Base-by-base conservation (phyloP, 1,140 invertebrate species). In the Ips typographus region DNA sequence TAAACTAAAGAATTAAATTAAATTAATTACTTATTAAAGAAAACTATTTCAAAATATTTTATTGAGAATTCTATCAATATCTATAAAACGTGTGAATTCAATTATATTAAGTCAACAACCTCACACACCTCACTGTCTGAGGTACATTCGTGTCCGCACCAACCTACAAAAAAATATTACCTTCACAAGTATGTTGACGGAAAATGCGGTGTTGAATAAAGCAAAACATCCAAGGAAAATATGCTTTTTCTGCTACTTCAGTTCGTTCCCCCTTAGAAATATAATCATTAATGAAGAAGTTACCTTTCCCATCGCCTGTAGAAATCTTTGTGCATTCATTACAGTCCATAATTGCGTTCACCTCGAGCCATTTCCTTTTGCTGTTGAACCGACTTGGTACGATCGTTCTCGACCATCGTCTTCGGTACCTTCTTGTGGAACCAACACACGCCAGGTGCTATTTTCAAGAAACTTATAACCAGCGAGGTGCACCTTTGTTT, bases 401-500 rank as follows among this genome's bases (percentile, higher is more conserved):
- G 65, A 68, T 5, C 7, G 8, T 41, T 60, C 37, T n/a, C 65
- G 65, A 60, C 7, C 4, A 47, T 43, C 22, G 57, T 60, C 56
- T 51, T 68, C 65, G 65, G 56, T 49, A 49, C 44, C 61, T 53
- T 68, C 56, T 68, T 68, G 65, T 68, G 52, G 52, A 65, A 38
- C 41, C 6, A 49, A 65, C 58, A 60, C 56, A 68, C 65, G 44
- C 57, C 65, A 68, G 65, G 65, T 68, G 65, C 64, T 59, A 68
- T 68, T 59, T 60, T 68, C 65, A 68, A 68, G 41, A 43, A 59
- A 38, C 49, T 49, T 66, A 57, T 44, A 57, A 59, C 7, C 64
- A 68, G 43, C 40, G 58, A 60, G 65, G 65, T 68, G 65, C 65
- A 53, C 58, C 65, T 68, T 68, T 68, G 65, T 68, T 68, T 49